These are phyloP conservation scores for Tethea ocularis DNA, from an alignment of 2,888 invertebrate species.

Conservation along the genomic window DNA sequence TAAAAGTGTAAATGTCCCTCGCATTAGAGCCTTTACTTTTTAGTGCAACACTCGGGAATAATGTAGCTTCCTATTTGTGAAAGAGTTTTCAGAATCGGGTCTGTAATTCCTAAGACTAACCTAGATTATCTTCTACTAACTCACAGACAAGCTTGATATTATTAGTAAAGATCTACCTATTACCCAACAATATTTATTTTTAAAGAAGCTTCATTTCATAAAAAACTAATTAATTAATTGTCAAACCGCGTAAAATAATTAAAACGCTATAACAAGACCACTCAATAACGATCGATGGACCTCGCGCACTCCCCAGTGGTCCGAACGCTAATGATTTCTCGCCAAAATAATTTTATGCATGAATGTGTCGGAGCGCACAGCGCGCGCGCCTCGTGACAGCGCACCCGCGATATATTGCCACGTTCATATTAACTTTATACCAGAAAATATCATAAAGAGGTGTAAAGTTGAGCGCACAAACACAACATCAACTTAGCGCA, in stretches of 20 bases:
- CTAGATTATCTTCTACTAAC: no score
- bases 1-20: no score
- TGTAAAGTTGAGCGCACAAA: conserved; percentile 39
- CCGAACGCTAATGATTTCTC: conserved; percentile 41
- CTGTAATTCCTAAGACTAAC: no score
- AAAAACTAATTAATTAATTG: no score
- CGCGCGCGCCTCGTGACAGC: conserved; percentile 23
- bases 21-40: no score
- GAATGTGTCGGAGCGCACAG: conserved; percentile 43
- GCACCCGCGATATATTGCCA: conserved; percentile 34
- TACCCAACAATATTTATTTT: no score
- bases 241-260: background rate
- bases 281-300: conserved; percentile 13
- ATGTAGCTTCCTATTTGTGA: no score
- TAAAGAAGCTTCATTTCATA: no score
- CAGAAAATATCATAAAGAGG: conserved; percentile 37
- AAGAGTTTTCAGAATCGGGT: no score
- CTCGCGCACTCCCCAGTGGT: conserved; percentile 20
- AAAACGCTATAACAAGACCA: background rate
- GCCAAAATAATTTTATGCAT: conserved; percentile 61
- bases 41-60: no score
- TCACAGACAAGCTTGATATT: no score
- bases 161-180: no score
- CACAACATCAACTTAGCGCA: conserved; percentile 16
- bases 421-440: conserved; percentile 38